Percentiles rank a stretch among this genome's conserved stretches.
Conservation (phyloP, 2,797 vertebrate species). For the Halcyon badia region DNA sequence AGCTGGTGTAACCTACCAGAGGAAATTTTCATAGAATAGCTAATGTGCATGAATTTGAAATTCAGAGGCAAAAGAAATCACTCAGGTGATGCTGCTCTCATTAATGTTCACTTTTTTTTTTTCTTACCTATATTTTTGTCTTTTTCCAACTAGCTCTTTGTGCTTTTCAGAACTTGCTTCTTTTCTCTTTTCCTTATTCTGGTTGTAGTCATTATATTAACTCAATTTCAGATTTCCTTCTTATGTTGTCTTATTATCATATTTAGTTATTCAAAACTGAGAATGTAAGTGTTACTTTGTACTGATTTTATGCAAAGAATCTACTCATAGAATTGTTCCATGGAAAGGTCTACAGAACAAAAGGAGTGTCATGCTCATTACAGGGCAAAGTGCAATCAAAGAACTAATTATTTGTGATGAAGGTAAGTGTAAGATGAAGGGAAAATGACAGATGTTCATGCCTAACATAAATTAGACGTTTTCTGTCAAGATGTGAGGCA, state of each 20-base stretch:
- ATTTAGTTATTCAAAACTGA: slow-evolving; percentile 53
- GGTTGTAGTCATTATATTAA: slow-evolving; percentile 19
- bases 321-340: slow-evolving; percentile 2
- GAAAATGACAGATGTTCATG: slow-evolving; percentile 30
- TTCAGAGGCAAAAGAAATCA: background rate
- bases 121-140: background rate
- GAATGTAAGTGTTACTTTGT: background rate
- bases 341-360: slow-evolving; percentile 50
- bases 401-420: slow-evolving; percentile 28
- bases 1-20: background rate
- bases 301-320: slow-evolving; percentile 32
- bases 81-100: background rate
- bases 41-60: background rate
- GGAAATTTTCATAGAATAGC: background rate
- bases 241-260: slow-evolving; percentile 59
- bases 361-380: slow-evolving; percentile 45
- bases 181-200: slow-evolving; percentile 15
- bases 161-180: background rate
- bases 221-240: slow-evolving; percentile 34
- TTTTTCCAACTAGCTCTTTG: background rate
- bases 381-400: slow-evolving; percentile 25
- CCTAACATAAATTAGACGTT: background rate
- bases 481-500: background rate
- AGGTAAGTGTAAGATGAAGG: background rate
- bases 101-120: background rate